Evolutionary conservation across 2,888 invertebrate genomes (phyloP).

Genomic region (Leuctra nigra): DNA sequence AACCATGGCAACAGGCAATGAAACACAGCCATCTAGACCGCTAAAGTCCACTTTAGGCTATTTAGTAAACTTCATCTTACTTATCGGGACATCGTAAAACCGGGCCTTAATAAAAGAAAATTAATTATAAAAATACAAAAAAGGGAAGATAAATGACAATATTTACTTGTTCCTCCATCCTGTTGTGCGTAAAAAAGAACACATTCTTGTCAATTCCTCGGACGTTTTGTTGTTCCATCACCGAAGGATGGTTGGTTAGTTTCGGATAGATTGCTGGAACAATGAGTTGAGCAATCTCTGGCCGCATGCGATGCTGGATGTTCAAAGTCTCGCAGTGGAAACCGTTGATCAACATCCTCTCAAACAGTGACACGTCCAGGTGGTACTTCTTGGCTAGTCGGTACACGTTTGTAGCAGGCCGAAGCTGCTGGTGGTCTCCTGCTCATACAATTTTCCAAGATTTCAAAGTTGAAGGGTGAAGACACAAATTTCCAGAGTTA

Average conservation of each 20-base stretch:
- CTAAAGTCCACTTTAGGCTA: no score
- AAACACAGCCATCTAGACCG: no score
- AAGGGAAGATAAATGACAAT: no score
- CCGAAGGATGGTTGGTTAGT: constrained; percentile 52
- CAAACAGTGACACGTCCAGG: constrained; percentile 74
- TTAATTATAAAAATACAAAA: no score
- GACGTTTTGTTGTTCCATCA: constrained; percentile 49
- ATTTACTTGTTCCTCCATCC: no score
- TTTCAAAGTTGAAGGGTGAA: no score
- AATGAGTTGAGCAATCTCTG: constrained; percentile 50
- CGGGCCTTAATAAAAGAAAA: no score
- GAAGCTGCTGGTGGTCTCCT: constrained; percentile 76
- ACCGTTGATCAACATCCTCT: constrained; percentile 65
- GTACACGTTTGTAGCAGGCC: constrained; percentile 64
- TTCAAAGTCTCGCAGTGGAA: constrained; percentile 52
- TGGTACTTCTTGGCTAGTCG: constrained; percentile 57
- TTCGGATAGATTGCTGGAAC: constrained; percentile 61
- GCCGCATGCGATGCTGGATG: constrained; percentile 72
- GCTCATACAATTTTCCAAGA: no score
- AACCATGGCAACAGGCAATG: no score
- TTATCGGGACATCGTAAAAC: no score
- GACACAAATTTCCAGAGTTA: no score
- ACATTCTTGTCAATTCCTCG: constrained; percentile 54
- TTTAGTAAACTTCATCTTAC: no score
- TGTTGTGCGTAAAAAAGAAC: constrained; percentile 64